phyloP scores from a whole-genome alignment of 2,113 vertebrate genomes.

The Eublepharis macularius region DNA sequence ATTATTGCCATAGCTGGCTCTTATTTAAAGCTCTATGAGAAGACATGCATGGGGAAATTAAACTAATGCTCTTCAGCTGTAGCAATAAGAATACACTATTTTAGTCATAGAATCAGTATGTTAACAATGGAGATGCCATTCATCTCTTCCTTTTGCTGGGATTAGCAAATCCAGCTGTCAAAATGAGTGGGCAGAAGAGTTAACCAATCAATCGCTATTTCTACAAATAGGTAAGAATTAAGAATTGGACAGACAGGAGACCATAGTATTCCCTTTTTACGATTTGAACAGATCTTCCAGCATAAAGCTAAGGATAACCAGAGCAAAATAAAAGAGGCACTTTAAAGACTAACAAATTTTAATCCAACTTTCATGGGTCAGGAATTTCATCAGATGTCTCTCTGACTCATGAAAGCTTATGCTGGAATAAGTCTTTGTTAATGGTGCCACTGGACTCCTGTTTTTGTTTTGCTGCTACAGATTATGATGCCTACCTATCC shows the following conservation, averaged over 20 bases:
- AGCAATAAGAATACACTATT: constrained; percentile 39
- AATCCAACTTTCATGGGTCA: no score
- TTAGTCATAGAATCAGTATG: constrained; percentile 4
- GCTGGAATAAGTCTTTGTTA: no score
- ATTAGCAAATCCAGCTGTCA: constrained; percentile 33
- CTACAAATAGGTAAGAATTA: not conserved
- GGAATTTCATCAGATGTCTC: no score
- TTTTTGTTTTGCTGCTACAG: no score
- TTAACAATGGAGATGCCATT: not conserved
- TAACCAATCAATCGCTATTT: constrained; percentile 10
- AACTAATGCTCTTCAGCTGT: constrained; percentile 62
- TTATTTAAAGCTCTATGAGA: constrained; percentile 53
- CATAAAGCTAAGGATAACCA: not conserved
- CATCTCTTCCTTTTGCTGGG: constrained; percentile 1
- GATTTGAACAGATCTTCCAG: not conserved
- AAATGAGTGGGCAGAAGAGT: constrained; percentile 22
- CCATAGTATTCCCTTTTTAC: not conserved
- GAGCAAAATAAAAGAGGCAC: no score
- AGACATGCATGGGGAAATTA: constrained; percentile 40
- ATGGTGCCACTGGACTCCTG: no score
- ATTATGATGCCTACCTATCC: no score
- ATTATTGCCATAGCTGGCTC: constrained; percentile 66
- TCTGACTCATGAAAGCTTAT: no score
- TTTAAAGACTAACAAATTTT: no score
- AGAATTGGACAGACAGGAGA: not conserved